Percentiles rank a stretch among this genome's conserved stretches.
phyloP scores from a whole-genome alignment of 1,140 invertebrate species.

The Bombus cullumanus region DNA sequence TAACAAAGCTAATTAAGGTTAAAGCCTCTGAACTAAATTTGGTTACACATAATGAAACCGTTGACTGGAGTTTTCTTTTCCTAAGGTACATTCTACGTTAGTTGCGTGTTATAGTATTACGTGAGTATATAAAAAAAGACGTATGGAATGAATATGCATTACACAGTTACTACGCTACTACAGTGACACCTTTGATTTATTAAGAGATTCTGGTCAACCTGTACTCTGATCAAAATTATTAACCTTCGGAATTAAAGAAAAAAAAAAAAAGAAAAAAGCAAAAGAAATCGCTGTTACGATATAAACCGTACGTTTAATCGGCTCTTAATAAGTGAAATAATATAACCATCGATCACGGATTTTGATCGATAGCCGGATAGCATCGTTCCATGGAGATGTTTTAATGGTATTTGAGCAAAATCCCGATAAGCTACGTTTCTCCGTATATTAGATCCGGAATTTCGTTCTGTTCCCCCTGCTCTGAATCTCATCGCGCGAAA shows the following conservation, averaged over 20 bases:
- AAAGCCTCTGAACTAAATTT: background rate
- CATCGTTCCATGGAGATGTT: background rate
- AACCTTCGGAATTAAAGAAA: no score
- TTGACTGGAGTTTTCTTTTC: background rate
- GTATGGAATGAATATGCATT: background rate
- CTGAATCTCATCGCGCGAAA: constrained; percentile 66
- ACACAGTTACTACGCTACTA: background rate
- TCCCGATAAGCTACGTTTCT: constrained; percentile 45
- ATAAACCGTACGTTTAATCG: background rate
- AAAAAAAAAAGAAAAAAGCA: no score
- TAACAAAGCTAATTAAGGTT: background rate
- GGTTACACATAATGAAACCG: no score
- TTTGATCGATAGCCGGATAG: background rate
- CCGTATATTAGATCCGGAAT: constrained; percentile 55
- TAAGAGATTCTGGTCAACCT: no score
- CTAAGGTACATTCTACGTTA: background rate
- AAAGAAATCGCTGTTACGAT: no score
- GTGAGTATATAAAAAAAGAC: background rate
- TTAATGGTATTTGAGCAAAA: constrained; percentile 30
- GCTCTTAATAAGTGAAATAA: background rate
- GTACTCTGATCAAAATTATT: no score
- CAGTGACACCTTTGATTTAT: no score
- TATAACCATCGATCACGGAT: background rate
- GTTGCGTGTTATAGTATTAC: background rate
- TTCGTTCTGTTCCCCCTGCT: constrained; percentile 40